These are phyloP conservation scores for Austrolebias charrua DNA, from an alignment of 2,797 vertebrate genomes.

Conservation along the genomic window DNA sequence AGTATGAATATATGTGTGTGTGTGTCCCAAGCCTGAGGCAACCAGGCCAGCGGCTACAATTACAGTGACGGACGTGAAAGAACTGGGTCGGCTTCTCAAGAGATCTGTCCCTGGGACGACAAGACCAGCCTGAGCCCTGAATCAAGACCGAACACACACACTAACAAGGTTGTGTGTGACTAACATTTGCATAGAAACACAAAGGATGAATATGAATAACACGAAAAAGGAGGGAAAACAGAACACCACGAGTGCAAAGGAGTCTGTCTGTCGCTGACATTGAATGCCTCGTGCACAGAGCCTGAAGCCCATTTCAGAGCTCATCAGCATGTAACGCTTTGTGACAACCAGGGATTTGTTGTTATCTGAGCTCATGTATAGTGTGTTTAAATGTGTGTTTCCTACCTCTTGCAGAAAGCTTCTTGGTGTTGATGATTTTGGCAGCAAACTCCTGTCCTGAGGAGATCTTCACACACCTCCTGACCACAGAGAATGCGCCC, in stretches of 20 bases:
- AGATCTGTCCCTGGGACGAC: conserved; percentile 76
- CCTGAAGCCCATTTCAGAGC: conserved; percentile 36
- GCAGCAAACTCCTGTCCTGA: conserved; percentile 96
- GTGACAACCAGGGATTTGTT: conserved; percentile 32
- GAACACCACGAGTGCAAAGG: conserved; percentile 9
- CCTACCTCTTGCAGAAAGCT: conserved; percentile 95
- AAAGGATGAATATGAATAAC: conserved; percentile 40
- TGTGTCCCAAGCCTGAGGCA: conserved; percentile 65
- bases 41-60: conserved; percentile 80
- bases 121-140: conserved; percentile 77
- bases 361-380: conserved; percentile 15
- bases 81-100: conserved; percentile 79
- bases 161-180: conserved; percentile 33
- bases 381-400: conserved; percentile 15
- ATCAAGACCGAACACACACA: conserved; percentile 69
- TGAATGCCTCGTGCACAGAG: conserved; percentile 10
- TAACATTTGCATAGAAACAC: conserved; percentile 42
- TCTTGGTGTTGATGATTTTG: conserved; percentile 99
- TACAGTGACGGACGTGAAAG: conserved; percentile 82
- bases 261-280: conserved; percentile 14
- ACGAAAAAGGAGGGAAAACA: conserved; percentile 12
- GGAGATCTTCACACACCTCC: conserved; percentile 95
- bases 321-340: conserved; percentile 30
- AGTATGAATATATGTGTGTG: conserved; percentile 25
- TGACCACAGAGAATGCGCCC: conserved; percentile 96